Percentiles rank a stretch among this genome's conserved stretches.
phyloP scores from a whole-genome alignment of 2,888 invertebrate genomes.

The Ophonus ardosiacus region DNA sequence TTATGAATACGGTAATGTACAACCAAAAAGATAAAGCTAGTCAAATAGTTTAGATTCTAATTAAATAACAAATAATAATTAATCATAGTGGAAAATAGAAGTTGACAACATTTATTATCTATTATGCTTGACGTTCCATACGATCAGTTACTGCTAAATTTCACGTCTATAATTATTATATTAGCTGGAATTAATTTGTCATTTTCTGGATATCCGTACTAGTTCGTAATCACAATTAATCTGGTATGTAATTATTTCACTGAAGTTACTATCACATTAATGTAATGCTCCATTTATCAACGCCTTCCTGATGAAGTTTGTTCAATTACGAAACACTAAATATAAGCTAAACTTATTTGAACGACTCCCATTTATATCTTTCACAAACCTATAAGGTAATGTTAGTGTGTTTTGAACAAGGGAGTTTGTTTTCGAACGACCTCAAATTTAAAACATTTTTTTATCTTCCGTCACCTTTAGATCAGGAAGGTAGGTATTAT shows the following conservation, averaged over 20 bases:
- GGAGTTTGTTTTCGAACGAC: too few species aligned
- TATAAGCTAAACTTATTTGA: neutral
- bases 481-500: too few species aligned
- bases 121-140: constrained; percentile 38
- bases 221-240: constrained; percentile 16
- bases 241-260: constrained; percentile 22
- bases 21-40: neutral
- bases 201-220: constrained; percentile 17
- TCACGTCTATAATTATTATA: constrained; percentile 41
- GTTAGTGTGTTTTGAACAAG: too few species aligned
- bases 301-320: neutral
- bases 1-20: neutral
- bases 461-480: too few species aligned
- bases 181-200: constrained; percentile 46
- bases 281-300: neutral
- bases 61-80: constrained; percentile 40
- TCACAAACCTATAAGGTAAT: too few species aligned
- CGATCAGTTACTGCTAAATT: constrained; percentile 26
- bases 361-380: neutral
- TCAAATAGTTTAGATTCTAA: constrained; percentile 4
- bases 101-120: constrained; percentile 27
- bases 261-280: constrained; percentile 1
- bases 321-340: neutral
- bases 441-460: too few species aligned
- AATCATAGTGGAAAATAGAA: constrained; percentile 8